A percentile compares a stretch with the other conserved stretches of the same genome.
Conservation (phyloP, 2,113 vertebrate species). For the Pangasianodon hypophthalmus region DNA sequence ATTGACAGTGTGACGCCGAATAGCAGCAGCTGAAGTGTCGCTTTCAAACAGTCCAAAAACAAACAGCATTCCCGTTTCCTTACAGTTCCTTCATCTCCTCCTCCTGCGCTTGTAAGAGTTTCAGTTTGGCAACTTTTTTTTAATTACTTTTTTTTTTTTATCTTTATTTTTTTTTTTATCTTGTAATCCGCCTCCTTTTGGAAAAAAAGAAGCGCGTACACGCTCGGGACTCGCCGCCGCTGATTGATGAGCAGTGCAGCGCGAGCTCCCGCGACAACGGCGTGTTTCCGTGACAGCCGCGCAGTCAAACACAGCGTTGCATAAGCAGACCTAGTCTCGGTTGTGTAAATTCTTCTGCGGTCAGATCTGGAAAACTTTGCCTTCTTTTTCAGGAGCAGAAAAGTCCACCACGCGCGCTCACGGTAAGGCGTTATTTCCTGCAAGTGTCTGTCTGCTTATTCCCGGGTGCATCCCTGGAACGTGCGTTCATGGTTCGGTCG, state of each 20-base stretch:
- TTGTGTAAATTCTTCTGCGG: background rate
- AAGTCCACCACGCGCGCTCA: background rate
- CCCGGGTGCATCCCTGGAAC: background rate
- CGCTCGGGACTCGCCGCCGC: background rate
- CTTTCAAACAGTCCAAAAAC: background rate
- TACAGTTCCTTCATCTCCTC: no score
- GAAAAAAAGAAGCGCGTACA: background rate
- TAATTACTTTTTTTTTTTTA: background rate
- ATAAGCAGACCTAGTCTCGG: no score
- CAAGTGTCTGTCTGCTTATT: background rate
- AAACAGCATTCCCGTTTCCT: background rate
- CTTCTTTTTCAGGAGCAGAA: background rate
- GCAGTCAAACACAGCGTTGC: background rate
- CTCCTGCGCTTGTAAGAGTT: background rate
- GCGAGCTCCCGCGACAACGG: background rate
- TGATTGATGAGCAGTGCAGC: background rate
- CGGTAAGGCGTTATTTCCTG: background rate
- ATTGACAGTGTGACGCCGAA: background rate
- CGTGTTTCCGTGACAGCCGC: conserved; percentile 1
- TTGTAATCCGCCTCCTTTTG: background rate
- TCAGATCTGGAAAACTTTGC: background rate
- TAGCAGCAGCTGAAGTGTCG: background rate
- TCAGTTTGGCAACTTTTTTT: background rate
- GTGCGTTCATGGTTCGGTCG: no score
- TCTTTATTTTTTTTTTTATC: background rate